Percentiles rank a stretch among this genome's conserved stretches.
Evolutionary conservation across 2,113 vertebrate species (phyloP).

Genomic region (Lamprologus lemairii): DNA sequence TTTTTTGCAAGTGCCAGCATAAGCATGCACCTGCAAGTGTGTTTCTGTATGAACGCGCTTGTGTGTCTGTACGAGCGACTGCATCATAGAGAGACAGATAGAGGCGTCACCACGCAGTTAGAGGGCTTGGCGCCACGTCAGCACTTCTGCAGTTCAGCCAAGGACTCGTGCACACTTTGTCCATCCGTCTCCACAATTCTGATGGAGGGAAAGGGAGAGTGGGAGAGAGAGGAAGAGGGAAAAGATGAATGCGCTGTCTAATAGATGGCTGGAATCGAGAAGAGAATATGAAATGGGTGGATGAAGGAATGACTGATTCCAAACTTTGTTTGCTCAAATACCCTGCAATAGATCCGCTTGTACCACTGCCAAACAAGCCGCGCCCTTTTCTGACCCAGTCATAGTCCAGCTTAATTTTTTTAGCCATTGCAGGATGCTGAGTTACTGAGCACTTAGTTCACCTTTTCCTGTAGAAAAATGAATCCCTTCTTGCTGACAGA

Average conservation of each 20-base stretch:
- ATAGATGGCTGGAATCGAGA: not conserved
- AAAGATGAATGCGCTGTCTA: not conserved
- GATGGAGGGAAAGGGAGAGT: not conserved
- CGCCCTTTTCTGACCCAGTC: not conserved
- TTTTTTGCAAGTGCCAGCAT: not conserved
- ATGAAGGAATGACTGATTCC: not conserved
- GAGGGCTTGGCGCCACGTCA: constrained; percentile 54
- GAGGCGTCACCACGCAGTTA: constrained; percentile 50
- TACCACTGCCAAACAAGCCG: not conserved
- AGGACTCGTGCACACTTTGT: constrained; percentile 55
- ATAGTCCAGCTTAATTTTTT: not conserved
- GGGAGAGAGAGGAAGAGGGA: not conserved
- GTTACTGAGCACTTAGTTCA: not conserved
- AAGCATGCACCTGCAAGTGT: constrained; percentile 25
- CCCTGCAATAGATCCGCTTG: not conserved
- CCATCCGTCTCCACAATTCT: constrained; percentile 51
- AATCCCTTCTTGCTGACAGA: not conserved
- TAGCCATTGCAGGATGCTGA: not conserved
- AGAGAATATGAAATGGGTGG: not conserved
- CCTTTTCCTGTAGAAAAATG: not conserved
- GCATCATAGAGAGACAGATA: constrained; percentile 48
- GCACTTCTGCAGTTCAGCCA: constrained; percentile 63
- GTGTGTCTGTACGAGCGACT: not conserved
- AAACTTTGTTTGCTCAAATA: not conserved
- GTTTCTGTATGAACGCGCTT: not conserved